These are phyloP conservation scores for Hyperoplus immaculatus DNA, from an alignment of 2,797 vertebrate species.

Conservation along the genomic window DNA sequence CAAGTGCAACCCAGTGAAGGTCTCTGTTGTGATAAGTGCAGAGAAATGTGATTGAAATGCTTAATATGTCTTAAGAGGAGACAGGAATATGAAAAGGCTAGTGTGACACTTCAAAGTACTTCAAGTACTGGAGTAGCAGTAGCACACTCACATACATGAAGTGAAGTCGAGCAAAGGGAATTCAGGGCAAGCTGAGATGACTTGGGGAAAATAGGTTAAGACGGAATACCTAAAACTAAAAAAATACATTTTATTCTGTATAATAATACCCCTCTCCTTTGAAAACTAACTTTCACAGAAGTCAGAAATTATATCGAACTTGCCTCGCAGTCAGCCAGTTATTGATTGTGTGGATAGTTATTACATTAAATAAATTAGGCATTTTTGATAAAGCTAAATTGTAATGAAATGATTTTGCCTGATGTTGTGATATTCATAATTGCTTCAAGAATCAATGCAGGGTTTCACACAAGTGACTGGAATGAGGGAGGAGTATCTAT, in stretches of 20 bases:
- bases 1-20: too few relatives aligned
- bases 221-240: constrained; percentile 26
- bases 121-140: constrained; percentile 38
- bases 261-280: constrained; percentile 12
- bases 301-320: constrained; percentile 2
- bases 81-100: constrained; percentile 50
- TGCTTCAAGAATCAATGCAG: constrained; percentile 61
- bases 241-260: background rate
- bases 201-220: constrained; percentile 59
- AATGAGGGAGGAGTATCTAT: constrained; percentile 56
- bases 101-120: constrained; percentile 65
- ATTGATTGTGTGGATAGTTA: constrained; percentile 36
- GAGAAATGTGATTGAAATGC: constrained; percentile 67
- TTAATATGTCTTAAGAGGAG: constrained; percentile 52
- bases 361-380: constrained; percentile 33
- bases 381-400: constrained; percentile 27
- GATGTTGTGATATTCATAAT: constrained; percentile 58
- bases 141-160: constrained; percentile 11
- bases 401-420: constrained; percentile 27
- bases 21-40: too few relatives aligned
- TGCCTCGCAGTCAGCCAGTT: constrained; percentile 5
- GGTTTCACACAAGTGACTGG: constrained; percentile 48
- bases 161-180: constrained; percentile 35
- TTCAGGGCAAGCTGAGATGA: constrained; percentile 58
- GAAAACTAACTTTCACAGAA: background rate